phyloP scores from a whole-genome alignment of 1,140 invertebrate genomes.

The Hyposmocoma kahamanoa region DNA sequence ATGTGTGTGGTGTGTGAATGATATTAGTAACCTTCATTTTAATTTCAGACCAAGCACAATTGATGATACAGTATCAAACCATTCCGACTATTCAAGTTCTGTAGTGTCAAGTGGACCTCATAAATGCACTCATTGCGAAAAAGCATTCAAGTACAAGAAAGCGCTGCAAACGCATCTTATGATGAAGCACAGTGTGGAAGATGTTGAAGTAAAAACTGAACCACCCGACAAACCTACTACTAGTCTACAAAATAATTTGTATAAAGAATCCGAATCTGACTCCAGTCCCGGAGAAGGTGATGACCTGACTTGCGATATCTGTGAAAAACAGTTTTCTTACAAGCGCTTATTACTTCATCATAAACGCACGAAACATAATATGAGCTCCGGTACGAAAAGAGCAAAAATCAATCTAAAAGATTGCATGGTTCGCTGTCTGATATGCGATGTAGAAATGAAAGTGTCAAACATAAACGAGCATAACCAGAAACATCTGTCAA shows the following conservation, averaged over 20 bases:
- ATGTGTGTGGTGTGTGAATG: no score
- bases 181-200: constrained; percentile 25
- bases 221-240: constrained; percentile 26
- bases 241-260: constrained; percentile 23
- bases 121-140: constrained; percentile 52
- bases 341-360: constrained; percentile 45
- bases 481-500: constrained; percentile 57
- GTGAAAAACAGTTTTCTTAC: constrained; percentile 63
- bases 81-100: constrained; percentile 32
- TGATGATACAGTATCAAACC: constrained; percentile 38
- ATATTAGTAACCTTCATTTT: no score
- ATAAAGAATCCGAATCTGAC: constrained; percentile 29
- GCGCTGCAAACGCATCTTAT: constrained; percentile 41
- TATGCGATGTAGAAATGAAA: constrained; percentile 63
- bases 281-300: constrained; percentile 43
- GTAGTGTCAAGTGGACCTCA: constrained; percentile 21
- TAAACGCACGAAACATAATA: constrained; percentile 55
- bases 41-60: constrained; percentile 41
- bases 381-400: constrained; percentile 51
- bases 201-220: constrained; percentile 35
- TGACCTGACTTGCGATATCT: constrained; percentile 60
- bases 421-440: constrained; percentile 57
- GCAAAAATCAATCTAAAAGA: constrained; percentile 55
- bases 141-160: constrained; percentile 61
- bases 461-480: constrained; percentile 44